A percentile compares a stretch with the other conserved stretches of the same genome.
phyloP scores from a whole-genome alignment of 2,888 invertebrate species.

The Mimumesa dahlbomi region DNA sequence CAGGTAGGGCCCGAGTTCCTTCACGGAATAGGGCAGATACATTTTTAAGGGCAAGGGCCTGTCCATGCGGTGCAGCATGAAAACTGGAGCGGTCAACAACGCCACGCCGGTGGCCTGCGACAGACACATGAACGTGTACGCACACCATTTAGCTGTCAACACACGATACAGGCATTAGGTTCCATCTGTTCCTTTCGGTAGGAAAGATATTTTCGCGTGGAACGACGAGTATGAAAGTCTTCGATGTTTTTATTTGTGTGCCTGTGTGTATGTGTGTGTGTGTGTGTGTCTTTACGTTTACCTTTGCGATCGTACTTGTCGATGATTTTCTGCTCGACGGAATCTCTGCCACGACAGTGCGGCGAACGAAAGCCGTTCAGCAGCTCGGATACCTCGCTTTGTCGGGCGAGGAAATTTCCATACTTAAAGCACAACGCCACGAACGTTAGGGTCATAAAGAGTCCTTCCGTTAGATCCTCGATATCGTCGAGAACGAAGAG shows the following conservation, averaged over 20 bases:
- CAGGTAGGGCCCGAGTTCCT: slow-evolving; percentile 8
- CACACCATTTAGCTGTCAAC: slow-evolving; percentile 34
- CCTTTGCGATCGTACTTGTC: slow-evolving; percentile 36
- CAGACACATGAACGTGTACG: slow-evolving; percentile 27
- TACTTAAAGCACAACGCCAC: slow-evolving; percentile 41
- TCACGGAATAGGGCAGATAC: slow-evolving; percentile 34
- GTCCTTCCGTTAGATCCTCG: slow-evolving; percentile 64
- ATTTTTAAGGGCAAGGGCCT: slow-evolving; percentile 29
- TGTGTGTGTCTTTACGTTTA: neutral
- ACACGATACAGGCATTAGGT: too few species aligned
- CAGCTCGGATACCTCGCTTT: slow-evolving; percentile 15
- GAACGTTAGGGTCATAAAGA: slow-evolving; percentile 64
- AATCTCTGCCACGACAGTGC: slow-evolving; percentile 26
- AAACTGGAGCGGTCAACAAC: slow-evolving; percentile 22
- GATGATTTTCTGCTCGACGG: slow-evolving; percentile 20
- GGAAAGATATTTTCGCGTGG: too few species aligned
- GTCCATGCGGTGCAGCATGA: slow-evolving; percentile 6
- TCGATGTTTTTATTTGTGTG: too few species aligned
- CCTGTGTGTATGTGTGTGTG: too few species aligned
- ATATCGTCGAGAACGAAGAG: slow-evolving; percentile 53
- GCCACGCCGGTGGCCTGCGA: slow-evolving; percentile 30
- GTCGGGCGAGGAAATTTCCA: slow-evolving; percentile 31
- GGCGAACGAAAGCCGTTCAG: slow-evolving; percentile 20
- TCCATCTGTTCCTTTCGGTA: too few species aligned
- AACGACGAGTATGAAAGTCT: too few species aligned